Base-by-base conservation (phyloP, 2,797 vertebrate species). In the Aplochiton taeniatus region DNA sequence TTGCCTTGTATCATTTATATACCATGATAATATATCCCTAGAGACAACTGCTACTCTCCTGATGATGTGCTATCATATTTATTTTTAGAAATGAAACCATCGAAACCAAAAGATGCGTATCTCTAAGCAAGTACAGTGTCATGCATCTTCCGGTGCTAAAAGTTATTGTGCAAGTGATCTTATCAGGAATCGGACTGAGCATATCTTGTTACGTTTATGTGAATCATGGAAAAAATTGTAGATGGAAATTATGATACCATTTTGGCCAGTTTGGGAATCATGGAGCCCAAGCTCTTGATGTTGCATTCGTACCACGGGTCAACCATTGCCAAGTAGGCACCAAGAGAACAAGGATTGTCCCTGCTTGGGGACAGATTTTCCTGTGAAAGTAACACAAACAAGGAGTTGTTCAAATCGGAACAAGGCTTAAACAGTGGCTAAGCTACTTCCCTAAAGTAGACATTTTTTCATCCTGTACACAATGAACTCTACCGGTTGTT, bases 281-380 rank as follows among this genome's bases (percentile, higher is more conserved):
- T 88, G 45, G 87, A 82, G 61, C 93, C 92, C 78, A 98, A 90
- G 0, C 92, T 91, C 77, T 84, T 93, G 87, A 99, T 83, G 75
- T 94, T 98, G 80, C 86, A 94, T 78, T 95, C 89, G 0, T 97
- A 99, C 97, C 97, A 99, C 0, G 91, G 94, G 81, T 99, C 97
- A 0, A 90, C 90, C 47, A 85, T 93, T 81, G 95, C 92, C 83
- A 99, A 83, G 81, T 96, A 99, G 0, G 90, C 68, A 0, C 95
- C 95, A 58, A 99, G 81, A 75, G 93, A 80, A 13, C 94, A 96
- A 55, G 83, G 84, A 58, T 91, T 89, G 0, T 70, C 82, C 4
- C 72, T 85, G 51, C 60, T 1, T 0, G 73, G 58, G 4, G 67
- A 54, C 13, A 74, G 0, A 0, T 68, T 83, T 31, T 89, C 90